phyloP scores from a whole-genome alignment of 2,797 vertebrate species.

The Scarus forsteni region DNA sequence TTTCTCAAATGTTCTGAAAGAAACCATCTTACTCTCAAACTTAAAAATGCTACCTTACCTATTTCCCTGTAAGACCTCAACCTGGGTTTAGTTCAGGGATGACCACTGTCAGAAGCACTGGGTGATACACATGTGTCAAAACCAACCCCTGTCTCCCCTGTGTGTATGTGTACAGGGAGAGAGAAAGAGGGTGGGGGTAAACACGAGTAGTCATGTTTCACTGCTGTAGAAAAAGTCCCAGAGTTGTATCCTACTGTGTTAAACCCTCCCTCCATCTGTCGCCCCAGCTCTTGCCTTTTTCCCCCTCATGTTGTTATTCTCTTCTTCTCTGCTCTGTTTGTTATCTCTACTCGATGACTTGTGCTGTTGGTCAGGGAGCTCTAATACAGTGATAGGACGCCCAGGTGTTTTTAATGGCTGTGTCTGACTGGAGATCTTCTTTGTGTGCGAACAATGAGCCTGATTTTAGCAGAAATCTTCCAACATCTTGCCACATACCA shows the following conservation, averaged over 20 bases:
- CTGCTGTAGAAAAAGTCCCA: constrained; percentile 45
- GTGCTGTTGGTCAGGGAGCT: neutral
- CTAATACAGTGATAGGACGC: constrained; percentile 8
- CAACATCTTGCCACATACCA: constrained; percentile 18
- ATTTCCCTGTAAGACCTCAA: no score
- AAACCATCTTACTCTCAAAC: no score
- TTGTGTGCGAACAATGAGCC: neutral
- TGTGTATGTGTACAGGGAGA: constrained; percentile 32
- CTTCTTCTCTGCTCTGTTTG: constrained; percentile 20
- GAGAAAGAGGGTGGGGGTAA: constrained; percentile 38
- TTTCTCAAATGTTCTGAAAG: no score
- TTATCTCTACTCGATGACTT: constrained; percentile 5
- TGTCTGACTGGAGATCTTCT: constrained; percentile 6
- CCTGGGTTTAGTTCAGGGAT: no score
- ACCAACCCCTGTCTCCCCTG: neutral
- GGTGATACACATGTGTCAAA: no score
- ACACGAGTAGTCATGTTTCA: constrained; percentile 66
- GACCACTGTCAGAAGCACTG: no score
- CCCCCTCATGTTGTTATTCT: constrained; percentile 30
- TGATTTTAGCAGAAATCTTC: constrained; percentile 21
- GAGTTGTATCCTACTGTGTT: constrained; percentile 45
- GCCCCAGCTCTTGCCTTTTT: constrained; percentile 7
- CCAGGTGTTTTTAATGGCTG: constrained; percentile 36
- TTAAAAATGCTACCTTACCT: no score
- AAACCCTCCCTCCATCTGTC: constrained; percentile 26